phyloP scores from a whole-genome alignment of 1,140 invertebrate species.

The Venturia canescens region DNA sequence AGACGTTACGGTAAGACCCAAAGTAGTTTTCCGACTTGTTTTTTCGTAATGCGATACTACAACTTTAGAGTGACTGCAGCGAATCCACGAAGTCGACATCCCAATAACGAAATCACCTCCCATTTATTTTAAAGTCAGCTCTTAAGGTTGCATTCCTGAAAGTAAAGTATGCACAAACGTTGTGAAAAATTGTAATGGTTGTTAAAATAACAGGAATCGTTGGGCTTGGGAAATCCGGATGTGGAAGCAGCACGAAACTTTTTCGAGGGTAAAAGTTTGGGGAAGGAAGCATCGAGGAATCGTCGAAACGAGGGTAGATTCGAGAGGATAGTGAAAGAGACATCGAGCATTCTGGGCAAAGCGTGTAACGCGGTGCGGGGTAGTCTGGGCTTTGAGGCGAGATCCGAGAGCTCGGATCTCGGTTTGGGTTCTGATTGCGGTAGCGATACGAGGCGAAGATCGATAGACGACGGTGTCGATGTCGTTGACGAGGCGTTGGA shows the following conservation, averaged over 20 bases:
- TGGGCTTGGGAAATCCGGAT: conserved; percentile 58
- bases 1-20: conserved; percentile 52
- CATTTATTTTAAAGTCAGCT: neutral
- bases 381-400: conserved; percentile 73
- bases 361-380: conserved; percentile 74
- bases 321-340: conserved; percentile 79
- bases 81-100: too few relatives aligned
- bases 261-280: conserved; percentile 71
- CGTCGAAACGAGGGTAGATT: conserved; percentile 78
- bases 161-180: neutral
- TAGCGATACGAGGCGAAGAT: conserved; percentile 69
- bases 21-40: neutral
- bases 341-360: conserved; percentile 73
- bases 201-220: conserved; percentile 54
- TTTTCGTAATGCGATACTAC: neutral
- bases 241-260: conserved; percentile 68
- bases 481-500: conserved; percentile 36
- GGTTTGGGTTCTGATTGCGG: conserved; percentile 72
- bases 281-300: conserved; percentile 72
- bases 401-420: conserved; percentile 73
- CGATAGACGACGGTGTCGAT: conserved; percentile 71
- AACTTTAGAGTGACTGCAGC: neutral
- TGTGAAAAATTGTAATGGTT: neutral
- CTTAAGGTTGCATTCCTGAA: neutral
- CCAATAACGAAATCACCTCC: too few relatives aligned